Conservation (phyloP, 2,113 vertebrate species). For the Thunnus thynnus region DNA sequence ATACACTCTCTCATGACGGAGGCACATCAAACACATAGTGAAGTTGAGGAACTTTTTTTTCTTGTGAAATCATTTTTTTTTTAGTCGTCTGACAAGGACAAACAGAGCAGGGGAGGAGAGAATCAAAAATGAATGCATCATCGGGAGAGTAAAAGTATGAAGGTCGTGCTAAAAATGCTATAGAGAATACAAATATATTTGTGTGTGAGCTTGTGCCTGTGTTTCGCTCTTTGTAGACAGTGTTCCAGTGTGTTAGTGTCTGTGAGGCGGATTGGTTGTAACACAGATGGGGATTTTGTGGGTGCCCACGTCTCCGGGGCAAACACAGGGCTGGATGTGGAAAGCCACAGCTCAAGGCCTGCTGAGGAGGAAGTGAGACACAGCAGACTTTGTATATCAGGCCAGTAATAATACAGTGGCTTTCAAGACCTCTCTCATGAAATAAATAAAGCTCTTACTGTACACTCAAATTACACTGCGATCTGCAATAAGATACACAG, state of each 20-base stretch:
- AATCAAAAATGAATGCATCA: no score
- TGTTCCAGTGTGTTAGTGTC: neutral
- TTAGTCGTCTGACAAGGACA: no score
- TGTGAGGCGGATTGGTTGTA: constrained; percentile 24
- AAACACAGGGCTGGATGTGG: constrained; percentile 30
- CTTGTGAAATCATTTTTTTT: no score
- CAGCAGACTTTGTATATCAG: constrained; percentile 39
- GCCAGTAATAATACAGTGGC: constrained; percentile 57
- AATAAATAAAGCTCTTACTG: constrained; percentile 32
- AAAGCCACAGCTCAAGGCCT: constrained; percentile 29
- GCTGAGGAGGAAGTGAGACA: constrained; percentile 26
- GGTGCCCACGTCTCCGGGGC: constrained; percentile 29
- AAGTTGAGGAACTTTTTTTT: no score
- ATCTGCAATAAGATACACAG: neutral
- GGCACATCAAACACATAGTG: no score
- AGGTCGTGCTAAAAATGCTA: no score
- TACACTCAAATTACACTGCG: neutral
- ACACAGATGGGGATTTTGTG: constrained; percentile 41
- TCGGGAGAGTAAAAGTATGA: no score
- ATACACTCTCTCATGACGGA: no score
- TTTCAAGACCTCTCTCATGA: constrained; percentile 1
- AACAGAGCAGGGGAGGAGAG: no score
- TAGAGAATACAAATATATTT: no score
- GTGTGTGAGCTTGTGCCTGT: no score
- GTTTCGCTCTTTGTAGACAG: no score